Evolutionary conservation across 2,888 invertebrate genomes (phyloP).

Genomic region (Agonopterix alstromeriana): DNA sequence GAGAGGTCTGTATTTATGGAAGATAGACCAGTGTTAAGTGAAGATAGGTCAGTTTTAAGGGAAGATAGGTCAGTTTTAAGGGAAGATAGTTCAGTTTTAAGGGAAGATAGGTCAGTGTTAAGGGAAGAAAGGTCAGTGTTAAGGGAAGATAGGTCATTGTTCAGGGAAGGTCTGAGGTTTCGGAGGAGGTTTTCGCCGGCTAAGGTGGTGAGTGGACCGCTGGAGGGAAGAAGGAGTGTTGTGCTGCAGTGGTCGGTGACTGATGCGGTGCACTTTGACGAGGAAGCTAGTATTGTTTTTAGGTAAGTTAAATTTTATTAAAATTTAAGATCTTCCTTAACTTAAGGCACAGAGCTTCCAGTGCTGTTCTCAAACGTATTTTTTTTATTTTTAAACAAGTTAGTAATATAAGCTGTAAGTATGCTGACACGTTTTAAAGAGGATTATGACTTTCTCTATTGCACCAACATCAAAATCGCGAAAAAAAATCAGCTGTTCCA

Average conservation of each 20-base stretch:
- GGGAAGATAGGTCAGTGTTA: not conserved
- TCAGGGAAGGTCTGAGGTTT: constrained; percentile 28
- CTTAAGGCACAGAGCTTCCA: too few relatives aligned
- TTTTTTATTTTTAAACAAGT: too few relatives aligned
- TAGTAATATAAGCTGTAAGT: too few relatives aligned
- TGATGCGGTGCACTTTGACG: constrained; percentile 52
- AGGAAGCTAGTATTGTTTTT: constrained; percentile 64
- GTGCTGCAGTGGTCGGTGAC: constrained; percentile 56
- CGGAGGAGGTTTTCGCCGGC: constrained; percentile 47
- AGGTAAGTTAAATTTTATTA: constrained; percentile 44
- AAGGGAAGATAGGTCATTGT: constrained; percentile 28
- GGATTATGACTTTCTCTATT: too few relatives aligned
- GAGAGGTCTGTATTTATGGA: constrained; percentile 10
- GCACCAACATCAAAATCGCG: too few relatives aligned
- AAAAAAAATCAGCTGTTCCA: too few relatives aligned
- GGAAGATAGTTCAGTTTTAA: not conserved
- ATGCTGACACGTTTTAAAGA: too few relatives aligned
- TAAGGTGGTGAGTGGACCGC: constrained; percentile 50
- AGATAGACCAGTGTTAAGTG: not conserved
- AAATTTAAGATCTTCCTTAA: not conserved
- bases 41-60: not conserved
- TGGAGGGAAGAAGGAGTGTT: constrained; percentile 38
- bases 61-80: not conserved
- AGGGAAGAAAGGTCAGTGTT: not conserved
- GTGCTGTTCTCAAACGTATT: too few relatives aligned